These are phyloP conservation scores for Drosophila dunni DNA, from an alignment of 1,140 invertebrate genomes.

Conservation along the genomic window DNA sequence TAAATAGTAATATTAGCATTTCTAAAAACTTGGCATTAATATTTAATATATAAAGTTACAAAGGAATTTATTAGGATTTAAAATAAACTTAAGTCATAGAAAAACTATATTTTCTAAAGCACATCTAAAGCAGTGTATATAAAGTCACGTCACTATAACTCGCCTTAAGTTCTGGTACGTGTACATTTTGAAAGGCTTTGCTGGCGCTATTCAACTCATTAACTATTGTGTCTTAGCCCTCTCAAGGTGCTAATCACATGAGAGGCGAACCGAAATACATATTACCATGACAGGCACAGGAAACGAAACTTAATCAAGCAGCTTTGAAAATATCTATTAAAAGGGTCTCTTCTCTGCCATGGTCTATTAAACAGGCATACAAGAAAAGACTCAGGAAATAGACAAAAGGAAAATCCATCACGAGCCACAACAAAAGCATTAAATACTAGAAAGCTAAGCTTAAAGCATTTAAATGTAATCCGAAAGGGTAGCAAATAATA, in stretches of 20 bases:
- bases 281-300: constrained; percentile 3
- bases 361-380: constrained; percentile 30
- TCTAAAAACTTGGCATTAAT: too few relatives aligned
- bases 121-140: neutral
- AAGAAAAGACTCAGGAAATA: neutral
- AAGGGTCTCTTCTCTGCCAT: neutral
- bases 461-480: constrained; percentile 44
- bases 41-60: too few relatives aligned
- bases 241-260: constrained; percentile 22
- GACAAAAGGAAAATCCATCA: constrained; percentile 11
- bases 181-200: constrained; percentile 22
- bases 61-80: too few relatives aligned
- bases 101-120: too few relatives aligned
- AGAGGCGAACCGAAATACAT: constrained; percentile 11
- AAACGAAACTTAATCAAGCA: constrained; percentile 43
- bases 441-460: constrained; percentile 6
- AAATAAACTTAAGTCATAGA: too few relatives aligned
- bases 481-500: constrained; percentile 32
- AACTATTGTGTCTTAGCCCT: neutral
- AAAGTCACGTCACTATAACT: constrained; percentile 9
- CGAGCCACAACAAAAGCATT: constrained; percentile 62
- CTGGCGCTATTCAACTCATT: constrained; percentile 40
- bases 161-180: constrained; percentile 34
- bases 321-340: constrained; percentile 32
- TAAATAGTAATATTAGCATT: too few relatives aligned